These are phyloP conservation scores for Chorisops tibialis DNA, from an alignment of 2,888 invertebrate genomes.

Conservation along the genomic window DNA sequence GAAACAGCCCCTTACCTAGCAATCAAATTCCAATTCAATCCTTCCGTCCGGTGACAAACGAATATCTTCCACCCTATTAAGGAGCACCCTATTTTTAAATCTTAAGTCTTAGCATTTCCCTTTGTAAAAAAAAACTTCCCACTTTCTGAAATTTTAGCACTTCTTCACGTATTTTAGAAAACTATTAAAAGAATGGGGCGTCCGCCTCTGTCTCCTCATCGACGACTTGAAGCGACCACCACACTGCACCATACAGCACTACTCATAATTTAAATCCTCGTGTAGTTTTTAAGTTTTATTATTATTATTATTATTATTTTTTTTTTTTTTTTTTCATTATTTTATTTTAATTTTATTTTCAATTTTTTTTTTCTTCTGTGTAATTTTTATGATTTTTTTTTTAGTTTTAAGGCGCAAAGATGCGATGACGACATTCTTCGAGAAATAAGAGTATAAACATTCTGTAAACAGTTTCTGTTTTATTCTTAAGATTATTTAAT, in stretches of 20 bases:
- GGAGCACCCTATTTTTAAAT: background rate
- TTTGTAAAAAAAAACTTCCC: background rate
- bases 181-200: background rate
- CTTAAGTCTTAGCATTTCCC: background rate
- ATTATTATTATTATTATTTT: constrained; percentile 6
- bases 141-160: background rate
- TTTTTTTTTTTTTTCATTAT: constrained; percentile 5
- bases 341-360: constrained; percentile 8
- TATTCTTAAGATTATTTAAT: constrained; percentile 26
- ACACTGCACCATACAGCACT: constrained; percentile 26
- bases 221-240: constrained; percentile 21
- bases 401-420: background rate
- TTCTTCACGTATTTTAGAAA: background rate
- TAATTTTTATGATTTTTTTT: constrained; percentile 12
- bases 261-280: constrained; percentile 25
- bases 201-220: background rate
- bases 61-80: constrained; percentile 22
- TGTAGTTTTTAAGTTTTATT: constrained; percentile 19
- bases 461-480: constrained; percentile 32
- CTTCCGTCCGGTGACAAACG: constrained; percentile 12
- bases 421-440: constrained; percentile 8
- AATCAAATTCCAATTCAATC: background rate
- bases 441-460: constrained; percentile 10
- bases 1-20: background rate
- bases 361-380: constrained; percentile 15